Evolutionary conservation across 2,113 vertebrate genomes (phyloP).

Genomic region (Enhydra lutris): DNA sequence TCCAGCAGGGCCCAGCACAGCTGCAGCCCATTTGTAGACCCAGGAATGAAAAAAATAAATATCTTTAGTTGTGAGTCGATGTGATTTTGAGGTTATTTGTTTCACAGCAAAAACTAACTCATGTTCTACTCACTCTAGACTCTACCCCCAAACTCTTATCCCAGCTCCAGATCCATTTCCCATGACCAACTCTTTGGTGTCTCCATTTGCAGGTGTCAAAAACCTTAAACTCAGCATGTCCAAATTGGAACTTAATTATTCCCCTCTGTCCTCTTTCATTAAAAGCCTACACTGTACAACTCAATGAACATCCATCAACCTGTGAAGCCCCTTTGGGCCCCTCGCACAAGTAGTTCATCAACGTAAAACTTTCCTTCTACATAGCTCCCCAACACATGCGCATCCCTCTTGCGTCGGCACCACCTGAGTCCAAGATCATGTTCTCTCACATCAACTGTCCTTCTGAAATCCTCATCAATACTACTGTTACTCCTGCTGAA

Average conservation of each 20-base stretch:
- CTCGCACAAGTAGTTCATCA: not conserved
- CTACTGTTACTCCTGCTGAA: not conserved
- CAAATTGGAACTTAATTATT: not conserved
- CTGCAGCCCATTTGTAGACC: not conserved
- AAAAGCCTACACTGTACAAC: not conserved
- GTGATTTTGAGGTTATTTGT: not conserved
- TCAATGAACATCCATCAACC: not conserved
- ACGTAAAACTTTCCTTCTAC: not conserved
- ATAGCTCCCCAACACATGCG: not conserved
- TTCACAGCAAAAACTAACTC: not conserved
- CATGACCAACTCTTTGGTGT: not conserved
- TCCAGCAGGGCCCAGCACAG: not conserved
- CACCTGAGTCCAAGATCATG: no score
- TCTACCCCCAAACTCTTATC: not conserved
- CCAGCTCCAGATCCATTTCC: not conserved
- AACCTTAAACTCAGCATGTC: not conserved
- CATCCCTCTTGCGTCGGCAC: not conserved
- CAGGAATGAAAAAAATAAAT: not conserved
- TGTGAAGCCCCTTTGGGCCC: not conserved
- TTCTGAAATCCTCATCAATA: not conserved
- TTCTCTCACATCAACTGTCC: not conserved
- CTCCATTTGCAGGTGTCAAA: not conserved
- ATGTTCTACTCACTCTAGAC: not conserved
- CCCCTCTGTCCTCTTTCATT: not conserved
- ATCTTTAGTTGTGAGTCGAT: not conserved